These are phyloP conservation scores for Chelonus formosanus DNA, from an alignment of 2,888 invertebrate genomes.

Conservation along the genomic window DNA sequence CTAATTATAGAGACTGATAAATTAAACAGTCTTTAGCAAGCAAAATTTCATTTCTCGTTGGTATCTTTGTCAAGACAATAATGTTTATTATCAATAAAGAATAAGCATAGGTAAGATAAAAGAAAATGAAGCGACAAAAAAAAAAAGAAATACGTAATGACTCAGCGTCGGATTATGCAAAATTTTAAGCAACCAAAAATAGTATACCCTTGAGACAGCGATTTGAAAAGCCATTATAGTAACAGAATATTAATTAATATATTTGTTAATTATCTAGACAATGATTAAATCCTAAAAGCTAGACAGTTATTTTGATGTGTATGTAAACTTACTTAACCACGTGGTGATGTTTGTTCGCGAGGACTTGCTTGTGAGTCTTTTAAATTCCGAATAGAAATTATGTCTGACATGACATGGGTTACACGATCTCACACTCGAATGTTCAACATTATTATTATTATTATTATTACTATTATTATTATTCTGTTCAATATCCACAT, in stretches of 20 bases:
- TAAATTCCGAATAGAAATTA: conserved; percentile 36
- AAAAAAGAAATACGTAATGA: too few relatives aligned
- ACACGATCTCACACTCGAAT: conserved; percentile 11
- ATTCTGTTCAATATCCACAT: conserved; percentile 13
- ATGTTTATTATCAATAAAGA: neutral
- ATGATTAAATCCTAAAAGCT: too few relatives aligned
- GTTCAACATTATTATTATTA: neutral
- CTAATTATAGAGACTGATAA: too few relatives aligned
- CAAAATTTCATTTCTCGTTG: too few relatives aligned
- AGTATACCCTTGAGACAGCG: conserved; percentile 39
- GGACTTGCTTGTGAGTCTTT: conserved; percentile 34
- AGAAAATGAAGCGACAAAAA: neutral
- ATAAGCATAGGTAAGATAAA: neutral
- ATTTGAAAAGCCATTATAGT: conserved; percentile 30
- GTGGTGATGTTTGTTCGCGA: conserved; percentile 43
- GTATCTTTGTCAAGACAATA: neutral
- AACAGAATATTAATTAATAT: conserved; percentile 39
- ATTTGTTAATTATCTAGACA: neutral
- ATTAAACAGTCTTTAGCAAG: too few relatives aligned
- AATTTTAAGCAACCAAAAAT: conserved; percentile 28
- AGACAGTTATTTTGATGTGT: neutral
- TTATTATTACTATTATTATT: conserved; percentile 18
- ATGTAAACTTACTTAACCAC: conserved; percentile 60
- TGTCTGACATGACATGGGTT: conserved; percentile 27
- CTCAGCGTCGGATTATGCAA: too few relatives aligned